Base-by-base conservation (phyloP, 92 coral and sea anemone genomes). In the Heteractis magnifica region DNA sequence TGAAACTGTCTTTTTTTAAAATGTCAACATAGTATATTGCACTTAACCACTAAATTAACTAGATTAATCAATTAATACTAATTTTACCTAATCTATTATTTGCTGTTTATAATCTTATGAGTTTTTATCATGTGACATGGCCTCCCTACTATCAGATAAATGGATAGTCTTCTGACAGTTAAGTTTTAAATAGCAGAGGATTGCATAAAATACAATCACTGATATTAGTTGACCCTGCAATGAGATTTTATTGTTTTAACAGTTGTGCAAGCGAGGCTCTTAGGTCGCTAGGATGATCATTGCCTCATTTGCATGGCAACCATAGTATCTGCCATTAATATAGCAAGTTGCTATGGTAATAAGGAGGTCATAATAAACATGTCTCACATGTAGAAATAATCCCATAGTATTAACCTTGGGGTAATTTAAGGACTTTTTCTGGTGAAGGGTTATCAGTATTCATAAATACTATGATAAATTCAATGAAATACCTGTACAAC, bases 391-490 rank as follows among this genome's bases (percentile, higher is more conserved):
- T 18, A 64, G n/a, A 18, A 64, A 15, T 4, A 19, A 6, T 53
- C 10, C 58, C 9, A 53, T 1, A 53, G 44, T 58, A 12, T 14
- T 18, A 64, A 64, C 41, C 4, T 15, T 64, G 20, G 20, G 71
- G 71, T 49, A 65, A 16, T 34, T 0, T 64, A 16, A 48, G 13
- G 14, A 50, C 52, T 75, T 75, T 80, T 80, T 80, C 76, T 65
- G 83, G 83, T 80, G 83, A 64, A 64, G 83, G 83, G 83, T 80
- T 80, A 72, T 19, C 8, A 4, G 65, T 14, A 62, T 68, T 49
- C 83, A 64, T 62, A 80, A 64, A 80, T 23, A 77, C n/a, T 58
- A 7, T 56, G 21, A 18, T 77, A 52, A 52, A 77, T 12, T 20
- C 14, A 15, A 7, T 72, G 0, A 34, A 72, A 72, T 8, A 72